A percentile compares a stretch with the other conserved stretches of the same genome.
Conservation (phyloP, 2,113 vertebrate species). For the Shinisaurus crocodilurus region DNA sequence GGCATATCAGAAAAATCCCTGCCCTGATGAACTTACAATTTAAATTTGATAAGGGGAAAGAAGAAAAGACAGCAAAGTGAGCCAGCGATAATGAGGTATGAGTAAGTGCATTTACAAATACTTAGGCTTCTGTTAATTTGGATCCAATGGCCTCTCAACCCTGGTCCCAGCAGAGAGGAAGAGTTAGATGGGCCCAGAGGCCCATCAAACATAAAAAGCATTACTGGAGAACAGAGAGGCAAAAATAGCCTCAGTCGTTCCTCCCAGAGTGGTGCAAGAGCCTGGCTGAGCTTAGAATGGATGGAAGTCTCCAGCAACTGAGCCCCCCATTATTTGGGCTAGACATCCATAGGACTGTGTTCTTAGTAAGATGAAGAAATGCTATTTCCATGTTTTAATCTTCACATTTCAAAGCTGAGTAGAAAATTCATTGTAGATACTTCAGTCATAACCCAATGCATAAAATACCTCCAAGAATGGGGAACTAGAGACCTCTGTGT, state of each 20-base stretch:
- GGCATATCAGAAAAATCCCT: neutral
- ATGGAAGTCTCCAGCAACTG: too few species aligned
- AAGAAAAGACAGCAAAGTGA: neutral
- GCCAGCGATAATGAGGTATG: neutral
- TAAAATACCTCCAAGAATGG: rapidly evolving
- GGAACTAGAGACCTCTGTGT: neutral
- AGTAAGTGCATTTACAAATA: neutral
- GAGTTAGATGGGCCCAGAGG: too few species aligned
- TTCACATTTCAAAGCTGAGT: slow-evolving; percentile 20
- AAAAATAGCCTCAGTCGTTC: too few species aligned
- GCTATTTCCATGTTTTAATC: neutral
- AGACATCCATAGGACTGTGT: too few species aligned
- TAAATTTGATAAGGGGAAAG: neutral
- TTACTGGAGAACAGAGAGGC: too few species aligned
- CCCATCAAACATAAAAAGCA: too few species aligned
- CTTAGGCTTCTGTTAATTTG: neutral
- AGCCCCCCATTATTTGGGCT: too few species aligned
- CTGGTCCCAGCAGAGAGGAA: too few species aligned
- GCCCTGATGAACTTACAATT: neutral
- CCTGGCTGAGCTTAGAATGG: too few species aligned
- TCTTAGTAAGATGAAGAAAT: neutral
- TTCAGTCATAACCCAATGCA: neutral
- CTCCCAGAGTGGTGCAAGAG: too few species aligned
- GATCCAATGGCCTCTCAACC: too few species aligned
- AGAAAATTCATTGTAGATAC: slow-evolving; percentile 5